phyloP scores from a whole-genome alignment of 2,888 invertebrate species.

The Drosophila paracracens region DNA sequence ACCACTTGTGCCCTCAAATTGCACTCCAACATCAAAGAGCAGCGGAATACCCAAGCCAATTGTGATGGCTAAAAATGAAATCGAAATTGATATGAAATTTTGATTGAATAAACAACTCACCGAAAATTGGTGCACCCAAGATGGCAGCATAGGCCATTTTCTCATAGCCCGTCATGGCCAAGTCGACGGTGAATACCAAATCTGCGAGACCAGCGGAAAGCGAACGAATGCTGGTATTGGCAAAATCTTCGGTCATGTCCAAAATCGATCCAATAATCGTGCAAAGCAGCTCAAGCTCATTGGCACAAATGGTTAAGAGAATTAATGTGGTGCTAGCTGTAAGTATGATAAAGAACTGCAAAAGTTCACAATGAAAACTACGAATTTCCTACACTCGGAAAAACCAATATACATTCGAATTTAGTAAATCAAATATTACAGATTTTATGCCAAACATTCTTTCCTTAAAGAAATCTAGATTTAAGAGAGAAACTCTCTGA shows the following conservation, averaged over 20 bases:
- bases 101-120: conserved; percentile 18
- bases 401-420: too few relatives aligned
- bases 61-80: conserved; percentile 31
- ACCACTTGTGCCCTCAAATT: fast-evolving
- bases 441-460: too few relatives aligned
- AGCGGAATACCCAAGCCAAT: conserved; percentile 36
- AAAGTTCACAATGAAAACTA: neutral
- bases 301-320: conserved; percentile 24
- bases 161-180: conserved; percentile 49
- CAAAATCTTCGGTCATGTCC: conserved; percentile 39
- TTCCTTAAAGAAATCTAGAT: too few relatives aligned
- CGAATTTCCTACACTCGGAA: too few relatives aligned
- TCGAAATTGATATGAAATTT: neutral
- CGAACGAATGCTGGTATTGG: conserved; percentile 33
- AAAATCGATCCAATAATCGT: conserved; percentile 42
- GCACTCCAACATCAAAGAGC: conserved; percentile 7
- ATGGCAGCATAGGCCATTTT: conserved; percentile 57
- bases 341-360: conserved; percentile 38
- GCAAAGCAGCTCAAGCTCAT: conserved; percentile 48
- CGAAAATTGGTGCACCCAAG: conserved; percentile 47
- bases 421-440: too few relatives aligned
- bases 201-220: conserved; percentile 37
- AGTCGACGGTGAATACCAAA: conserved; percentile 38
- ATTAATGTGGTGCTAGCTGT: conserved; percentile 32
- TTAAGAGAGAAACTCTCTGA: too few relatives aligned